phyloP scores from a whole-genome alignment of 2,113 vertebrate species.

The Prietella phreatophila region DNA sequence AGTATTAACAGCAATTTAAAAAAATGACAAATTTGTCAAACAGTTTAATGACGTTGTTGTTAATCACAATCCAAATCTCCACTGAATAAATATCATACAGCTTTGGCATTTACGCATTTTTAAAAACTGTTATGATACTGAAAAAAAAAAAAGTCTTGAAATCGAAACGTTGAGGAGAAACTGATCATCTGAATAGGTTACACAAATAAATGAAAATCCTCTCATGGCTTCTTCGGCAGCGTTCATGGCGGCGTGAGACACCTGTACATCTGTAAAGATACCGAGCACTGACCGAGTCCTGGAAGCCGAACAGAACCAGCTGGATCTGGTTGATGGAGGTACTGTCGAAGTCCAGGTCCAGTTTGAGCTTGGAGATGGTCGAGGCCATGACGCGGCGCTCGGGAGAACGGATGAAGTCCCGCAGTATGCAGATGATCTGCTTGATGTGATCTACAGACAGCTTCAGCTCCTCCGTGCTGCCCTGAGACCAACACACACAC shows the following conservation, averaged over 20 bases:
- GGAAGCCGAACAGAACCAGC: slow-evolving; percentile 90
- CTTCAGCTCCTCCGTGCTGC: slow-evolving; percentile 82
- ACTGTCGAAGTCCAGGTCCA: slow-evolving; percentile 91
- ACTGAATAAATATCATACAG: background rate
- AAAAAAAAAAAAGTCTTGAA: too few species aligned
- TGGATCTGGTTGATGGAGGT: slow-evolving; percentile 92
- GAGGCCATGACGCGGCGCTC: slow-evolving; percentile 91
- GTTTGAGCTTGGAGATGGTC: slow-evolving; percentile 88
- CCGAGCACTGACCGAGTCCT: slow-evolving; percentile 81
- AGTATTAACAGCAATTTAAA: background rate
- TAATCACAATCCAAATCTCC: background rate
- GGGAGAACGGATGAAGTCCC: slow-evolving; percentile 90
- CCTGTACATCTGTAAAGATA: too few species aligned
- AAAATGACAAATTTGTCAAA: background rate
- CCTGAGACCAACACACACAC: slow-evolving; percentile 67
- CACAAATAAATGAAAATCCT: background rate
- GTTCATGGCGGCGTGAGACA: too few species aligned
- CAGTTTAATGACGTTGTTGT: background rate
- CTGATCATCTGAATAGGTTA: background rate
- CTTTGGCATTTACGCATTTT: background rate
- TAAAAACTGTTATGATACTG: background rate
- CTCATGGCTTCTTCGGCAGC: too few species aligned
- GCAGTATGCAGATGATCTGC: slow-evolving; percentile 89
- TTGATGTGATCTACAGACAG: slow-evolving; percentile 89
- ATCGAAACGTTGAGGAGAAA: background rate